Evolutionary conservation across 2,888 invertebrate species (phyloP).

Genomic region (Tridacna crocea): DNA sequence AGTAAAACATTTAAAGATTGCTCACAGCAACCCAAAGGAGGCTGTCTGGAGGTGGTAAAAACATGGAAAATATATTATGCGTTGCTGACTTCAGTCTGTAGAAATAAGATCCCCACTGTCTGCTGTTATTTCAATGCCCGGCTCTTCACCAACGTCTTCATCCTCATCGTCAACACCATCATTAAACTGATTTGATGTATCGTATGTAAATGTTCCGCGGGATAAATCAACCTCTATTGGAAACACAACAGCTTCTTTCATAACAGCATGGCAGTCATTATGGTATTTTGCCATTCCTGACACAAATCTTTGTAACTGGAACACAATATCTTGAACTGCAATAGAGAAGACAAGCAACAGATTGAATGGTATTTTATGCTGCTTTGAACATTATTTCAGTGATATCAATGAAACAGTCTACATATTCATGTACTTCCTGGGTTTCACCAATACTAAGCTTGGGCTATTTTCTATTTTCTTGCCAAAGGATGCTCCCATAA

Average conservation of each 20-base stretch:
- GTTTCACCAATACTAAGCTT: neutral
- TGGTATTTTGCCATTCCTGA: slow-evolving; percentile 92
- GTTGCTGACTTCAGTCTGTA: slow-evolving; percentile 63
- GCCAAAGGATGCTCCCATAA: too few species aligned
- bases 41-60: too few species aligned
- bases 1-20: too few species aligned
- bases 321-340: slow-evolving; percentile 94
- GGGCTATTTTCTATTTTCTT: too few species aligned
- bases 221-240: slow-evolving; percentile 98
- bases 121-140: slow-evolving; percentile 45
- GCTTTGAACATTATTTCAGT: too few species aligned
- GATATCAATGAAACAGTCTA: too few species aligned
- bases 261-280: slow-evolving; percentile 90
- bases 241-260: slow-evolving; percentile 91
- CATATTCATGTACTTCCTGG: too few species aligned
- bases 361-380: neutral
- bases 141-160: slow-evolving; percentile 63
- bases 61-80: too few species aligned
- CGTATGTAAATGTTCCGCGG: slow-evolving; percentile 94
- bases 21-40: too few species aligned
- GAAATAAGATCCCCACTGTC: slow-evolving; percentile 74
- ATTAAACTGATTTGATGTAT: slow-evolving; percentile 82
- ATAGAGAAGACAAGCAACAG: neutral
- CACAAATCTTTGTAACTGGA: slow-evolving; percentile 90
- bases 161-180: slow-evolving; percentile 81